Conservation (phyloP, 2,113 vertebrate genomes). For the Grallaria varia region DNA sequence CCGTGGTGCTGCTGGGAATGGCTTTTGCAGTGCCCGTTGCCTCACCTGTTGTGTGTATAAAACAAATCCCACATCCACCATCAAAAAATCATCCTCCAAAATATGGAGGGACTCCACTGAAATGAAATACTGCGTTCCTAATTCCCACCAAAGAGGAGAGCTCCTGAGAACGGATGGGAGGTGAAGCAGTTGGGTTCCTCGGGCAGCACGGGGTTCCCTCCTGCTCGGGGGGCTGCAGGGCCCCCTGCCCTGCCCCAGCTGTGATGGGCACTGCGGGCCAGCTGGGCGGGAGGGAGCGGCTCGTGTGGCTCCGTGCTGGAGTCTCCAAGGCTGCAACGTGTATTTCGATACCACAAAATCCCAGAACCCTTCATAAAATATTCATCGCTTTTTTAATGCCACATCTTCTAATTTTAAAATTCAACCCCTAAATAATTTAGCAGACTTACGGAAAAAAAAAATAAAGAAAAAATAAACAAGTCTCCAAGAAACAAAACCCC, state of each 20-base stretch:
- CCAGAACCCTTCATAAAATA: slow-evolving; percentile 60
- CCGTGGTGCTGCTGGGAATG: neutral
- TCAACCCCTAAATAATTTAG: slow-evolving; percentile 63
- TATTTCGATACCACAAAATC: slow-evolving; percentile 34
- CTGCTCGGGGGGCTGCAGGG: accelerated
- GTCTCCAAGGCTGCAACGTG: neutral
- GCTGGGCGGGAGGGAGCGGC: neutral
- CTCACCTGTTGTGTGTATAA: neutral
- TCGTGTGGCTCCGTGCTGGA: neutral
- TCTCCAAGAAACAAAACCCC: neutral
- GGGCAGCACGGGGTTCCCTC: neutral
- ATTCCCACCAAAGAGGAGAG: neutral
- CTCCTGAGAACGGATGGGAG: accelerated
- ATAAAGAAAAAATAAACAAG: neutral
- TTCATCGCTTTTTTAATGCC: slow-evolving; percentile 23
- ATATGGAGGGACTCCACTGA: neutral
- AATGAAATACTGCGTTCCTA: neutral
- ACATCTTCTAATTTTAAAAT: slow-evolving; percentile 66
- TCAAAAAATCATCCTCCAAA: neutral
- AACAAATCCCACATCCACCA: neutral
- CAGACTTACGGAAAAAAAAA: neutral
- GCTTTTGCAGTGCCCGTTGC: neutral
- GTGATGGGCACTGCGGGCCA: neutral
- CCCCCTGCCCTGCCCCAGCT: neutral
- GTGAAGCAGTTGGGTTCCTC: neutral